Percentiles rank a stretch among this genome's conserved stretches.
These are phyloP conservation scores for Drosophila erecta DNA, from an alignment of 1,140 invertebrate genomes.

Conservation along the genomic window DNA sequence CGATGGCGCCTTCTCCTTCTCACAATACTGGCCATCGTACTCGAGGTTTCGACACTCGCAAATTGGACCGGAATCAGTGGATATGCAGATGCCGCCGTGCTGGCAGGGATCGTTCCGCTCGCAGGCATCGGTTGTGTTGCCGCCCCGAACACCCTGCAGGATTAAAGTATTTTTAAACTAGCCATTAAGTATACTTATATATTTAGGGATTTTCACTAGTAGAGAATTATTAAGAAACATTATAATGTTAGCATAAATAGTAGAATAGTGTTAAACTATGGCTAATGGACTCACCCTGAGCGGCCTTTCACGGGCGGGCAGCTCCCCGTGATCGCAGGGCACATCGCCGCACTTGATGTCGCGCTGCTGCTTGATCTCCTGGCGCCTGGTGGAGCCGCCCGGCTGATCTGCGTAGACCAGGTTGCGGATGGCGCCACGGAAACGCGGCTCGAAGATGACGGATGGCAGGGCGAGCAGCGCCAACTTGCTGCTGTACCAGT, in stretches of 20 bases:
- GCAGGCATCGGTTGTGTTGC: slow-evolving; percentile 90
- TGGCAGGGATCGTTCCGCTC: slow-evolving; percentile 95
- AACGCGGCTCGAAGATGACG: slow-evolving; percentile 95
- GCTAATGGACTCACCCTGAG: slow-evolving; percentile 62
- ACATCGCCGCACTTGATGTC: slow-evolving; percentile 87
- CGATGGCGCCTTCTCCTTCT: slow-evolving; percentile 96
- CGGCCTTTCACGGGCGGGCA: slow-evolving; percentile 77
- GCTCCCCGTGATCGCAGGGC: slow-evolving; percentile 78
- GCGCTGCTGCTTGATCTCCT: slow-evolving; percentile 90
- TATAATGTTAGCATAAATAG: too few relatives aligned
- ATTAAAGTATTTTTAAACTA: not conserved
- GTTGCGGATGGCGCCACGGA: slow-evolving; percentile 93
- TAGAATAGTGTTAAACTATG: too few relatives aligned
- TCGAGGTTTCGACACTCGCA: slow-evolving; percentile 96
- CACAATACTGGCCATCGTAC: slow-evolving; percentile 96
- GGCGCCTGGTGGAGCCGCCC: slow-evolving; percentile 88
- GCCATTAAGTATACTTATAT: too few relatives aligned
- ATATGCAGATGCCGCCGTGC: slow-evolving; percentile 97
- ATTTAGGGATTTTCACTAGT: too few relatives aligned
- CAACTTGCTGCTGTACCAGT: slow-evolving; percentile 94
- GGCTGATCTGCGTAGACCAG: slow-evolving; percentile 93
- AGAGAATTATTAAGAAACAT: not conserved
- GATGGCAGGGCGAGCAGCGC: slow-evolving; percentile 93
- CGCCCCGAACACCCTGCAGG: slow-evolving; percentile 63
- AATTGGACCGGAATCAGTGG: slow-evolving; percentile 95